Evolutionary conservation across 2,888 invertebrate species (phyloP).

Genomic region (Limnephilus marmoratus): DNA sequence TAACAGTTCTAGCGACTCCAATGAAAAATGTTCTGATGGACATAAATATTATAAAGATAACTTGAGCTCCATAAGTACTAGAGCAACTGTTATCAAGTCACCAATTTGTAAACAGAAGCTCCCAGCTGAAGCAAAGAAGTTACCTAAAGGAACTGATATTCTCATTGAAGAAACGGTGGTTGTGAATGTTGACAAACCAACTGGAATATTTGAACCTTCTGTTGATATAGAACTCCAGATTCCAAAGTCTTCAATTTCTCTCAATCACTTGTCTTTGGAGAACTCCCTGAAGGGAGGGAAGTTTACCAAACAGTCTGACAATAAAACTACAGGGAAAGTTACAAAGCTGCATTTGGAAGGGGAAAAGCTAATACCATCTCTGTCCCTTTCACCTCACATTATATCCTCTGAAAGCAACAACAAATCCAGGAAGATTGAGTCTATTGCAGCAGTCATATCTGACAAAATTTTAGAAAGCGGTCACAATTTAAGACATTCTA

Average conservation of each 20-base stretch:
- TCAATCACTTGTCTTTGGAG: conserved; percentile 72
- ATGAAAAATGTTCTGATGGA: conserved; percentile 70
- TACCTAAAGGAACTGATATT: conserved; percentile 70
- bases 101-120: conserved; percentile 77
- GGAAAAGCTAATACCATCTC: conserved; percentile 74
- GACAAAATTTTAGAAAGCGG: conserved; percentile 76
- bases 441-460: conserved; percentile 75
- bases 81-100: conserved; percentile 79
- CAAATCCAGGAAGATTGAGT: conserved; percentile 75
- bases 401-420: conserved; percentile 72
- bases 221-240: conserved; percentile 83
- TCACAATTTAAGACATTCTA: conserved; percentile 74
- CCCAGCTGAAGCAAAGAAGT: conserved; percentile 74
- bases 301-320: conserved; percentile 51
- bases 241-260: conserved; percentile 78
- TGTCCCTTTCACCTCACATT: conserved; percentile 69
- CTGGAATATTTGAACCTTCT: conserved; percentile 84
- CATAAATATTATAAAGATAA: conserved; percentile 71
- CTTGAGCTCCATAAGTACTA: conserved; percentile 71
- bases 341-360: conserved; percentile 71
- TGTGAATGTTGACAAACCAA: conserved; percentile 77
- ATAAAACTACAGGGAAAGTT: conserved; percentile 61
- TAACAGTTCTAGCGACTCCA: conserved; percentile 67
- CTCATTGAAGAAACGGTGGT: conserved; percentile 70
- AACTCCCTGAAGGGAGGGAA: conserved; percentile 66